A percentile compares a stretch with the other conserved stretches of the same genome.
These are phyloP conservation scores for Melozone crissalis DNA, from an alignment of 2,113 vertebrate species.

Conservation along the genomic window DNA sequence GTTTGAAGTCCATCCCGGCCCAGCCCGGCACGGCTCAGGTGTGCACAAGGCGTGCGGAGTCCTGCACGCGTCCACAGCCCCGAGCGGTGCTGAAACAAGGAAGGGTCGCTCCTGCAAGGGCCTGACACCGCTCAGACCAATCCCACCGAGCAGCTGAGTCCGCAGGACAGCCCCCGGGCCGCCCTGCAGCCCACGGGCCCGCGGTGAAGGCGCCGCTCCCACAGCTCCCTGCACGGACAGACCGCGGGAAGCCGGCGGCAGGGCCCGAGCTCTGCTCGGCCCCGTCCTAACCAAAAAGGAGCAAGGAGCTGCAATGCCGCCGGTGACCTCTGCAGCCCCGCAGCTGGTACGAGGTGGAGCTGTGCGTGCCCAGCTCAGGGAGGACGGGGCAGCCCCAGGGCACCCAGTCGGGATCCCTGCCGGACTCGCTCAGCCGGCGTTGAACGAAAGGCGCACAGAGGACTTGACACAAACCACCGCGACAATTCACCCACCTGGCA, in stretches of 20 bases:
- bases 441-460: not conserved
- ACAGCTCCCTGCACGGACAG: not conserved
- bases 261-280: not conserved
- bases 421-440: not conserved
- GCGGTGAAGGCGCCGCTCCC: rapidly evolving
- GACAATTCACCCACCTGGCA: not conserved
- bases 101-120: not conserved
- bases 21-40: not conserved
- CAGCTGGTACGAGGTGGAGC: rapidly evolving
- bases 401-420: not conserved
- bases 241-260: not conserved
- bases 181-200: not conserved
- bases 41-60: not conserved
- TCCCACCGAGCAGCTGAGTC: not conserved
- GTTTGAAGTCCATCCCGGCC: not conserved
- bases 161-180: not conserved
- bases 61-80: rapidly evolving
- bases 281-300: not conserved
- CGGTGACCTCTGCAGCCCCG: not conserved
- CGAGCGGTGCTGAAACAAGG: not conserved
- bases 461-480: not conserved
- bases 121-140: not conserved
- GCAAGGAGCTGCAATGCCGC: not conserved
- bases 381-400: not conserved
- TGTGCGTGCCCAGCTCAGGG: not conserved